phyloP scores from a whole-genome alignment of 1,140 invertebrate species.

The Drosophila watanabei region DNA sequence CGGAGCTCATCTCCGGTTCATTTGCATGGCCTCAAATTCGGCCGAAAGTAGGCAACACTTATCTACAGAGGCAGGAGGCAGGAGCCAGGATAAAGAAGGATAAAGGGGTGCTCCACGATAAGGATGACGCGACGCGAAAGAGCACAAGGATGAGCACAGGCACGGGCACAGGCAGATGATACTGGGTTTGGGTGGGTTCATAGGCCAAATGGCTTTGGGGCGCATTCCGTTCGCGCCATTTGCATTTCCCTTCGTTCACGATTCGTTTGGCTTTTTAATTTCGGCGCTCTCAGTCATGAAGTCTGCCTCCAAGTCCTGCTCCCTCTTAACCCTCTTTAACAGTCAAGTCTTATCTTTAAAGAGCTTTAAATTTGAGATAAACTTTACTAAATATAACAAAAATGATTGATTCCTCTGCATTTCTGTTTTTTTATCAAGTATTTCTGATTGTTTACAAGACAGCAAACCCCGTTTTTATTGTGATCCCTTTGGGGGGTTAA shows the following conservation, averaged over 20 bases:
- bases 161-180: too few species aligned
- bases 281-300: conserved; percentile 24
- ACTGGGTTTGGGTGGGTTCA: background rate
- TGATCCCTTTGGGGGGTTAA: background rate
- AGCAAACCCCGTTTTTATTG: too few species aligned
- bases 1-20: conserved; percentile 58
- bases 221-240: conserved; percentile 59
- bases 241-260: conserved; percentile 57
- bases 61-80: conserved; percentile 10
- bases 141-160: background rate
- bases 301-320: background rate
- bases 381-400: background rate
- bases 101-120: background rate
- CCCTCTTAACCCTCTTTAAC: background rate
- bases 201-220: conserved; percentile 54
- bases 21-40: conserved; percentile 51
- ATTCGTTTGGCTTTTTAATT: conserved; percentile 43
- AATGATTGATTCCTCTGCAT: background rate
- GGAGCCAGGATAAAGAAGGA: background rate
- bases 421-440: background rate
- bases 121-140: background rate
- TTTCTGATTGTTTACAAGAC: background rate
- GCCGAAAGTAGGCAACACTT: conserved; percentile 59
- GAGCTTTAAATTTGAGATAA: background rate
- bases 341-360: background rate